Base-by-base conservation (phyloP, 2,797 vertebrate genomes). In the Tokudaia tokunoshimensis region DNA sequence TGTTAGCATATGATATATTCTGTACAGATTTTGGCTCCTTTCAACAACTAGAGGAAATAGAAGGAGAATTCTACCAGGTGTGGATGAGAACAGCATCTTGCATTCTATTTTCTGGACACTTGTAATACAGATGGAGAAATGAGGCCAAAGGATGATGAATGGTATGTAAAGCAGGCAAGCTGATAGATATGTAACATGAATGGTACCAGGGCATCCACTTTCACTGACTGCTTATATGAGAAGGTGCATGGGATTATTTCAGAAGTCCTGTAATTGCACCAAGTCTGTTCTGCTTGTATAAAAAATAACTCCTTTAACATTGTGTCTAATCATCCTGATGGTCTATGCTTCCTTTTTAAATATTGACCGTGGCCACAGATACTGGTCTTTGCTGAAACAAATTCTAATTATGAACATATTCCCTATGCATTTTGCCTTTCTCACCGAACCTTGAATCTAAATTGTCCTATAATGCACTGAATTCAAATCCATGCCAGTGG, bases 361-460 rank as follows among this genome's bases (percentile, higher is more conserved):
- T 55, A 47, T 47, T 6, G 52, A 4, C 26, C 63, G 4, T 82
- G 1, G 4, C 63, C 57, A 44, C n/a, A 91, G 34, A 20, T 59
- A 75, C 17, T 81, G 6, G 13, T 37, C 44, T 70, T 78, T 89
- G 14, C 70, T 96, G 90, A 44, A 92, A 59, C 3, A 85, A 92
- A 81, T 89, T 29, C 3, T 84, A 76, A 81, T 47, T 31, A 24
- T 86, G 55, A 55, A 47, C 1, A 52, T 29, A 47, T 11, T 70
- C 83, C 10, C 13, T 6, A 2, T 2, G n/a, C 15, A 22, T 10
- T 93, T 96, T 44, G 14, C 44, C 26, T 93, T 67, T 14, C 75
- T 34, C 37, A 59, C 44, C 87, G 44, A 91, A 80, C 55, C 61
- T 2, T 88, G 50, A 85, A 12, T 80, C 17, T 80, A 79, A 2